Percentiles rank a stretch among this genome's conserved stretches.
Conservation (phyloP, 1,140 invertebrate genomes). For the Drosophila littoralis region DNA sequence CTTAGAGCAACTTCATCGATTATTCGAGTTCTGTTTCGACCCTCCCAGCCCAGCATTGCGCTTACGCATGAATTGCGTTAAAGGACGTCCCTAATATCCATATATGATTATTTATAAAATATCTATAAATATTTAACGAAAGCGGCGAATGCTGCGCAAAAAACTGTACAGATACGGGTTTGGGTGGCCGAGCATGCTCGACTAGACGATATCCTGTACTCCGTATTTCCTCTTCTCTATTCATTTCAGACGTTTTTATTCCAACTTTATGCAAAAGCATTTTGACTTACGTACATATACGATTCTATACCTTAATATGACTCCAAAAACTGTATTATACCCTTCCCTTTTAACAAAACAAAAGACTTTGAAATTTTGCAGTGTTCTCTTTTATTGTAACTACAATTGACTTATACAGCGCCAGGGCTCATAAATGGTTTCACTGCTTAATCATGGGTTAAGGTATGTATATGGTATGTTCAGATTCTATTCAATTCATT, state of each 20-base stretch:
- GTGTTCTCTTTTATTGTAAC: background rate
- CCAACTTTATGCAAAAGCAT: too few species aligned
- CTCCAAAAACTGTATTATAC: too few species aligned
- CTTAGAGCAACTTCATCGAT: slow-evolving; percentile 30
- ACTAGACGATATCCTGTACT: background rate
- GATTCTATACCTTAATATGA: too few species aligned
- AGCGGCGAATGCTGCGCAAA: slow-evolving; percentile 3
- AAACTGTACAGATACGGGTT: background rate
- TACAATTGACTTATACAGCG: background rate
- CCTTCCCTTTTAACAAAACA: too few species aligned
- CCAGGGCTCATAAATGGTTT: background rate
- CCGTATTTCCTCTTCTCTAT: too few species aligned
- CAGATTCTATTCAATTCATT: slow-evolving; percentile 13
- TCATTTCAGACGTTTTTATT: too few species aligned
- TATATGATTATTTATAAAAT: slow-evolving; percentile 66
- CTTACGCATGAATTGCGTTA: slow-evolving; percentile 71
- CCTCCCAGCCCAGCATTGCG: slow-evolving; percentile 39
- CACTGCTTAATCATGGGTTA: background rate
- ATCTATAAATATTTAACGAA: slow-evolving; percentile 67
- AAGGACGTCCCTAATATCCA: slow-evolving; percentile 45
- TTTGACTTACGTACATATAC: too few species aligned
- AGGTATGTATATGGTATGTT: background rate
- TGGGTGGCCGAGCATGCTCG: background rate
- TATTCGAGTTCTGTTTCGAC: slow-evolving; percentile 28
- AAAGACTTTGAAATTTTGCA: too few species aligned